Evolutionary conservation across 2,888 invertebrate species (phyloP).

Genomic region (Balanococcus diminutus): DNA sequence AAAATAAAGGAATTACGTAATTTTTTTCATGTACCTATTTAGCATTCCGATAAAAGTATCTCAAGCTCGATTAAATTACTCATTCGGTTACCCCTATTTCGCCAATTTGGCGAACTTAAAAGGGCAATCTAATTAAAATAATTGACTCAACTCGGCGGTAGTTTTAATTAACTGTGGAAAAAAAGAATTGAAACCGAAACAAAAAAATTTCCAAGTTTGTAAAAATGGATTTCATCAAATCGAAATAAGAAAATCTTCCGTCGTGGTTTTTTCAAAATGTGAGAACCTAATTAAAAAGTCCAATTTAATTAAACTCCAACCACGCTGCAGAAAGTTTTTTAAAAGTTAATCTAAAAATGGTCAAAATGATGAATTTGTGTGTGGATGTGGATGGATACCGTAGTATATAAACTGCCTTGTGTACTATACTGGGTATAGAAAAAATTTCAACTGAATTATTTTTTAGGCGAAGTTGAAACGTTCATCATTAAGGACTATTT

Average conservation of each 20-base stretch:
- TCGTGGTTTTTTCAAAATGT: neutral
- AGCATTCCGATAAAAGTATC: neutral
- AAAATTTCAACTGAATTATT: neutral
- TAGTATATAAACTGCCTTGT: neutral
- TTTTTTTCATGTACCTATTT: conserved; percentile 1
- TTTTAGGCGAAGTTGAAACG: neutral
- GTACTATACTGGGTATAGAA: neutral
- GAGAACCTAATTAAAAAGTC: conserved; percentile 2
- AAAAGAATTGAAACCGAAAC: neutral
- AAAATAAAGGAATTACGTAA: neutral
- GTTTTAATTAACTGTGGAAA: neutral
- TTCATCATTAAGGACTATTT: conserved; percentile 25
- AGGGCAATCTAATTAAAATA: conserved; percentile 25
- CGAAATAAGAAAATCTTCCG: neutral
- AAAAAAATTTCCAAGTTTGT: neutral
- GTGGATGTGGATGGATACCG: neutral
- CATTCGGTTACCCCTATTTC: neutral
- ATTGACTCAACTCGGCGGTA: neutral
- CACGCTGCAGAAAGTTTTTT: neutral
- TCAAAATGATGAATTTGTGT: neutral
- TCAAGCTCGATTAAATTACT: conserved; percentile 10
- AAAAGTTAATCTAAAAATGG: neutral
- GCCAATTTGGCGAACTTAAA: neutral
- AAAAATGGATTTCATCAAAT: neutral
- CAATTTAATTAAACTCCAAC: conserved; percentile 3